A percentile compares a stretch with the other conserved stretches of the same genome.
phyloP scores from a whole-genome alignment of 2,797 vertebrate genomes.

The Premnoplex brunnescens region DNA sequence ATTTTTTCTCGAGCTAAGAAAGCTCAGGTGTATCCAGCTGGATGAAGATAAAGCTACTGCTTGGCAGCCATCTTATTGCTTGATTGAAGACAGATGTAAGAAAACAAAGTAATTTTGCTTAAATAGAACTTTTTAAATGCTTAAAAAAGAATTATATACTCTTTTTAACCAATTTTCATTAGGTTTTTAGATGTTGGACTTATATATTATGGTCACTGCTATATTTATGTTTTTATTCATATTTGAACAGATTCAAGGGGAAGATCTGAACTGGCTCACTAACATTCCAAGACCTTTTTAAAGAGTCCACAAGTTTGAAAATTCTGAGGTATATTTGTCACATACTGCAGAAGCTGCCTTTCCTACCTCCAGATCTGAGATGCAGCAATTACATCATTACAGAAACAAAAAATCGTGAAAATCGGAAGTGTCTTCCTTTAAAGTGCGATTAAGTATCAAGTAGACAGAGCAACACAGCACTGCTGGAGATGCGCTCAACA shows the following conservation, averaged over 20 bases:
- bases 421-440: background rate
- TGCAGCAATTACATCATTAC: background rate
- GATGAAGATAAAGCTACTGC: constrained; percentile 6
- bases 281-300: constrained; percentile 17
- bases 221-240: background rate
- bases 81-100: background rate
- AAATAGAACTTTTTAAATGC: background rate
- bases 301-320: background rate
- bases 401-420: background rate
- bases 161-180: background rate
- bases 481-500: background rate
- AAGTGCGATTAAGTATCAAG: background rate
- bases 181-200: background rate
- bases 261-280: constrained; percentile 24
- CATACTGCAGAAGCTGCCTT: background rate
- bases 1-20: constrained; percentile 1
- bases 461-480: accelerated
- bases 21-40: constrained; percentile 30
- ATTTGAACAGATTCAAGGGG: background rate
- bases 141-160: background rate
- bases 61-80: constrained; percentile 18
- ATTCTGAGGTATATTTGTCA: background rate
- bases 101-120: background rate
- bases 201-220: background rate
- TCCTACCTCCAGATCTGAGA: background rate